Evolutionary conservation across 2,797 vertebrate genomes (phyloP).

Genomic region (Paramormyrops hopkinsi): DNA sequence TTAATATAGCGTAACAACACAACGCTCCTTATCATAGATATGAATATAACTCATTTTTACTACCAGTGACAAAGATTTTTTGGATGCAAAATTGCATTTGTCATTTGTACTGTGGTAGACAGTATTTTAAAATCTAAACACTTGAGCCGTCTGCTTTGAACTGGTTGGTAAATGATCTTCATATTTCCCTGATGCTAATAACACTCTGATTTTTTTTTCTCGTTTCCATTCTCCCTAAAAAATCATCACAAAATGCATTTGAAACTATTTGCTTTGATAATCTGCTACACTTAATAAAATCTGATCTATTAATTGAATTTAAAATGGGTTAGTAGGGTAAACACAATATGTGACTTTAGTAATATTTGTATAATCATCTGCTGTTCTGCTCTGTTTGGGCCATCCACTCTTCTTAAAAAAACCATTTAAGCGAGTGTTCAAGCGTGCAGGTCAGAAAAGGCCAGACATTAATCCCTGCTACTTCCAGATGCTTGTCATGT

Average conservation of each 20-base stretch:
- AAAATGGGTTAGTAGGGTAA: not conserved
- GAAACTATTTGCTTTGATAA: not conserved
- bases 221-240: not conserved
- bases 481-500: conserved; percentile 11
- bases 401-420: conserved; percentile 35
- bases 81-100: not conserved
- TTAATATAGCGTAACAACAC: not conserved
- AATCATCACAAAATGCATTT: not conserved
- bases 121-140: not conserved
- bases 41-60: not conserved
- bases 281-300: not conserved
- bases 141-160: not conserved
- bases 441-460: conserved; percentile 25
- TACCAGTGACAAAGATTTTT: not conserved
- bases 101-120: not conserved
- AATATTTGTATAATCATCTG: not conserved
- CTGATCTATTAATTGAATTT: not conserved
- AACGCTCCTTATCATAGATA: not conserved
- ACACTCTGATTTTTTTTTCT: not conserved
- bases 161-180: not conserved
- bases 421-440: conserved; percentile 40
- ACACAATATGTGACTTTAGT: not conserved
- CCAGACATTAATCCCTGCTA: conserved; percentile 25
- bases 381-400: not conserved
- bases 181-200: not conserved